Conservation (phyloP, 2,797 vertebrate genomes). For the Chiloscyllium punctatum region DNA sequence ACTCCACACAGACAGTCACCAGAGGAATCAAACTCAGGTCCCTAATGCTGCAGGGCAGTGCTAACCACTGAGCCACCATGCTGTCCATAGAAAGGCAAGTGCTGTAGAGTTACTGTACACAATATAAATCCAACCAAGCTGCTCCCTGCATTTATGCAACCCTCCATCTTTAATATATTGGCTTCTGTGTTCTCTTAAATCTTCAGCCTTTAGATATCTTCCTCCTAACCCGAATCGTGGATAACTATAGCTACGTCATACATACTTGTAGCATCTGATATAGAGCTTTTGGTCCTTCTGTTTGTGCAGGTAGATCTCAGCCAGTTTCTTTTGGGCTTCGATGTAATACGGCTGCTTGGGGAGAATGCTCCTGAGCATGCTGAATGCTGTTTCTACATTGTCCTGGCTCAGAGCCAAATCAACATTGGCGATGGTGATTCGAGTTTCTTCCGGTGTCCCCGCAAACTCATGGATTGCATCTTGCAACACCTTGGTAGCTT, state of each 20-base stretch:
- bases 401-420: conserved; percentile 62
- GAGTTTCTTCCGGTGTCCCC: conserved; percentile 55
- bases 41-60: too few relatives aligned
- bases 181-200: not conserved
- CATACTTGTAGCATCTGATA: conserved; percentile 60
- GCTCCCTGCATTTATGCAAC: not conserved
- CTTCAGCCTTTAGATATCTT: not conserved
- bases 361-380: conserved; percentile 49
- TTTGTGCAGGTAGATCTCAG: conserved; percentile 57
- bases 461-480: conserved; percentile 59
- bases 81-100: too few relatives aligned
- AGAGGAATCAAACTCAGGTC: too few relatives aligned
- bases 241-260: not conserved
- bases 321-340: conserved; percentile 64
- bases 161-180: not conserved
- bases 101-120: too few relatives aligned
- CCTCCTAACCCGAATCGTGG: not conserved
- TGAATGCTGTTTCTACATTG: conserved; percentile 53
- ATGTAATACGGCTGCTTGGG: conserved; percentile 57
- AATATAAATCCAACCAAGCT: not conserved
- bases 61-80: too few relatives aligned
- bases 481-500: conserved; percentile 65
- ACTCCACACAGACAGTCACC: too few relatives aligned
- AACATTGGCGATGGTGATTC: conserved; percentile 57
- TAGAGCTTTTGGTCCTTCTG: conserved; percentile 55